Evolutionary conservation across 2,113 vertebrate genomes (phyloP).

Genomic region (Sterrhoptilus dennistouni): DNA sequence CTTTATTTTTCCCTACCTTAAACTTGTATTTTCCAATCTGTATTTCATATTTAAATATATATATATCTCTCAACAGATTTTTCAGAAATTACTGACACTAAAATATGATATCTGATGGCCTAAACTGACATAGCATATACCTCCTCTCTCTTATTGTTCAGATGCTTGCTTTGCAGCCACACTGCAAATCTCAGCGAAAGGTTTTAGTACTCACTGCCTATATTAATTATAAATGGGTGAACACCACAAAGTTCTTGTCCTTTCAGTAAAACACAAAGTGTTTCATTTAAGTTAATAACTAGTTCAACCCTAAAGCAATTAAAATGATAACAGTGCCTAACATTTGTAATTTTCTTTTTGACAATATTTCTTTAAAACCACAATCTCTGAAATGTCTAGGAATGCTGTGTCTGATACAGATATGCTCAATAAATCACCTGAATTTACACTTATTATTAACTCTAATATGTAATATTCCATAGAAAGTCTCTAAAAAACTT

Average conservation of each 20-base stretch:
- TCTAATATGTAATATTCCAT: background rate
- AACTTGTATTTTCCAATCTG: background rate
- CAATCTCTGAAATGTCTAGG: background rate
- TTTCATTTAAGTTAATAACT: background rate
- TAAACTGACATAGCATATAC: background rate
- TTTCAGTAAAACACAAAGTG: background rate
- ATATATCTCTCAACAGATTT: background rate
- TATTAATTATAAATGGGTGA: background rate
- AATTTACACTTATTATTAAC: background rate
- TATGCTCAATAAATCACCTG: background rate
- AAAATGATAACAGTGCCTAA: background rate
- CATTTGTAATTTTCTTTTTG: background rate
- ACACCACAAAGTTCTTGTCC: background rate
- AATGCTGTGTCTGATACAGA: background rate
- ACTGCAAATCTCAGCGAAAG: background rate
- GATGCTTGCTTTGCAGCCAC: background rate
- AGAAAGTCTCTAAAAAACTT: background rate
- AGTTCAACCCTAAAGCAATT: accelerated
- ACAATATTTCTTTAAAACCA: background rate
- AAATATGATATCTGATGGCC: background rate
- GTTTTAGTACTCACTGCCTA: background rate
- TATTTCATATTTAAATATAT: background rate
- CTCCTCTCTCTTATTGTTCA: background rate
- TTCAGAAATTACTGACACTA: background rate
- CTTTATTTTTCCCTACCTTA: background rate